Evolutionary conservation across 2,888 invertebrate genomes (phyloP).

Genomic region (Tipula vernalis): DNA sequence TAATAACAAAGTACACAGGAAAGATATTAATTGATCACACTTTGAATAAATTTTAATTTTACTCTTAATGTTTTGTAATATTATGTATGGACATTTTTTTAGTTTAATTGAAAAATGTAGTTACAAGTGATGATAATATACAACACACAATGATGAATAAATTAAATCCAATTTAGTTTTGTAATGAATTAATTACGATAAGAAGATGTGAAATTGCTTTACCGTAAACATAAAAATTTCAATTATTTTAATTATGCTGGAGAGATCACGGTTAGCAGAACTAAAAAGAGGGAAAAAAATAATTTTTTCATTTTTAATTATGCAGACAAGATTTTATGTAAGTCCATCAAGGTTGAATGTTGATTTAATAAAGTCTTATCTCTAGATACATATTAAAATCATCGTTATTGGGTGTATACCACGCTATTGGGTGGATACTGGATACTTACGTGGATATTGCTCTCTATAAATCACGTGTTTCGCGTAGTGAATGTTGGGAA

Average conservation of each 20-base stretch:
- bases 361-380: too few relatives aligned
- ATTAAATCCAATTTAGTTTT: not conserved
- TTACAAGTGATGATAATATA: not conserved
- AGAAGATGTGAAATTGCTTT: not conserved
- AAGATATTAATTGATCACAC: not conserved
- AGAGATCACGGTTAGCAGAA: not conserved
- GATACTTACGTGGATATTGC: too few relatives aligned
- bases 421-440: too few relatives aligned
- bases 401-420: too few relatives aligned
- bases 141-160: not conserved
- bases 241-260: not conserved
- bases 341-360: too few relatives aligned
- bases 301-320: too few relatives aligned
- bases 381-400: too few relatives aligned
- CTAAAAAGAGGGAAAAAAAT: too few relatives aligned
- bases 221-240: not conserved
- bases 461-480: too few relatives aligned
- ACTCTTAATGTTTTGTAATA: not conserved
- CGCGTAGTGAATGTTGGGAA: too few relatives aligned
- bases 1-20: not conserved
- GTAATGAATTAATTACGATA: not conserved
- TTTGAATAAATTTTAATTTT: not conserved
- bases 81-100: not conserved
- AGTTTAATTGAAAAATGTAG: not conserved
- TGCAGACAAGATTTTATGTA: too few relatives aligned